Evolutionary conservation across 1,140 invertebrate genomes (phyloP), one percentile per base, ranked within the genome.

Genomic region (Carposina sasakii): DNA sequence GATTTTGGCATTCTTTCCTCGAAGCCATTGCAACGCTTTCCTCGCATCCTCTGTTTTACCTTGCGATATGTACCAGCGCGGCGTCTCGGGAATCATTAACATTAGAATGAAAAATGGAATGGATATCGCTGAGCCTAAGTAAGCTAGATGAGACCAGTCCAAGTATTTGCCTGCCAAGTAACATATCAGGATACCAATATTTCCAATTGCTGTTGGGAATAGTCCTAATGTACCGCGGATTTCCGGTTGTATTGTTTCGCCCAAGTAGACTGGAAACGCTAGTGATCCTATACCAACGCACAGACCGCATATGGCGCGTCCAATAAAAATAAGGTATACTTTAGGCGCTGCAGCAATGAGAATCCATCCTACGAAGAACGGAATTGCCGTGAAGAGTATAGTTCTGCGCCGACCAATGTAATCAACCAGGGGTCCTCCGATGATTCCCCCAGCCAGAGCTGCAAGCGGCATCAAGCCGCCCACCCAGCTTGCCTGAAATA

Each of bases 231-330:
- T 92, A 9, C 96, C 96, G 31, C 96, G 85, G 0, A 97, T 92
- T 85, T 96, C 94, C 0, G 95, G 91, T 65, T 97, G 94, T 20
- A 97, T 89, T 0, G 94, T 94, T 86, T 98, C 96, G 2, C 94
- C 95, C 8, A 98, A 88, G 69, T 98, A 98, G 2, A 98, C 94
- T 0, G 96, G 96, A 46, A 95, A 88, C 3, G 92, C 91, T 1
- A 97, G 87, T 0, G 94, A 96, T 0, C 93, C 91, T 36, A 97
- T 88, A 10, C 95, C 96, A 26, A 96, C 93, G 69, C 93, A 93
- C 55, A 97, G 89, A 4, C 96, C 96, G 37, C 92, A 90, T 16
- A 98, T 76, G 1, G 90, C 88, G 46, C 96, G 88, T 2, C 94
- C 95, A 2, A 87, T 68, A 52, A 90, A 88, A 2, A 97, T 84